Base-by-base conservation (phyloP, 37 sponge, comb jelly and placozoan genomes). In the Cliona cf. orientalis region DNA sequence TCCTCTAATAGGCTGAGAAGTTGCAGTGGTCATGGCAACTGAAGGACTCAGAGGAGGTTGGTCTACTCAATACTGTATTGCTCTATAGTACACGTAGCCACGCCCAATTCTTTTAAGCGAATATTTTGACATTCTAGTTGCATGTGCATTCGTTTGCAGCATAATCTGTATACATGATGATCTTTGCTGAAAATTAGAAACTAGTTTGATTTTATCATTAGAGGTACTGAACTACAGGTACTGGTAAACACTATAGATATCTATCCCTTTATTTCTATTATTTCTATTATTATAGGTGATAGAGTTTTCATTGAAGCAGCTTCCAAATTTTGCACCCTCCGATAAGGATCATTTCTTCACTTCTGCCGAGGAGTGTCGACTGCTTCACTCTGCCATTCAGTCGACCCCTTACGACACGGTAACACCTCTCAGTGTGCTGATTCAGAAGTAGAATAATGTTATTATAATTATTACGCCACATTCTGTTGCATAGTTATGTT, bases 351-450 rank as follows among this genome's bases (percentile, higher is more conserved):
- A 59, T 25, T 19, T 83, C 23, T 91, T 91, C 72, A 83, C 43
- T 28, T 76, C 84, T 19, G 87, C 92, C 3, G 89, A 87, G 42
- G 63, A 87, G 70, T 34, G 68, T 11, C 62, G 74, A 12, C 70
- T 91, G 41, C 70, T 86, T 0, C 64, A 77, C 37, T 57, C 61
- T 32, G 25, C 32, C 26, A 63, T 91, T 33, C 46, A 86, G 25
- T 25, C 40, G 21, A 80, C 58, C 23, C 67, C 86, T 31, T 90
- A 80, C 69, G 65, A 84, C 2, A 12, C 32, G 14, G 90, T 90
- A 59, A 75, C n/a, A n/a, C n/a, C n/a, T n/a, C n/a, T n/a, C n/a
- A n/a, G n/a, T n/a, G n/a, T n/a, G n/a, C n/a, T n/a, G n/a, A n/a
- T n/a, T n/a, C n/a, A n/a, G n/a, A n/a, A n/a, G n/a, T n/a, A n/a